Base-by-base conservation (phyloP, 2,888 invertebrate species). In the Aphidius colemani region DNA sequence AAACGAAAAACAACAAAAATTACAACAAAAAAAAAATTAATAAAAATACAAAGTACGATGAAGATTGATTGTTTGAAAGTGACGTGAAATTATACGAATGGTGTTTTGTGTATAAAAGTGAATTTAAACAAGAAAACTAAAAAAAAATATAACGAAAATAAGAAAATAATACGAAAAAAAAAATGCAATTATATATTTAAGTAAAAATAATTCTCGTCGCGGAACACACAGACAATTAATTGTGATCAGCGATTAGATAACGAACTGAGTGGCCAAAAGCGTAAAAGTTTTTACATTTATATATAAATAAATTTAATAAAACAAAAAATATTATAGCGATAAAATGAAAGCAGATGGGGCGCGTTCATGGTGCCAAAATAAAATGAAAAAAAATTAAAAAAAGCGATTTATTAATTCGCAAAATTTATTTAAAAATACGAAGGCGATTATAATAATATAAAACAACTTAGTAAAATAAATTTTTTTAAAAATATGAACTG, bases 211-310 rank as follows among this genome's bases (percentile, higher is more conserved):
- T 59, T 43, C 13, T 70, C 66, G 68, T 76, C 79, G 80, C 75
- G 73, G 69, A 75, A 77, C 77, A 80, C 77, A 30, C 30, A 75
- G 78, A 81, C 79, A 78, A 74, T 78, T 40, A 40, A 56, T 72
- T 75, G 78, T 78, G 78, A 76, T 74, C 77, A 75, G 72, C 78
- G 78, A 64, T 56, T 57, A 9, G 3, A 76, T 75, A 69, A 75
- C 72, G 77, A 80, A 81, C 80, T 78, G 75, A 81, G 80, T 82
- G 80, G 80, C 81, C 80, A 81, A 81, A 81, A 80, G 41, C 76
- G 74, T 80, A 79, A 82, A 76, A 78, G 76, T 80, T 81, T 30
- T 80, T 39, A 78, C 80, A 80, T 74, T 57, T 74, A 77, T 73
- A 68, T 70, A 78, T 56, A 66, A 63, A 64, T 67, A 48, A 39